phyloP scores from a whole-genome alignment of 2,113 vertebrate species.

The Zosterops lateralis region DNA sequence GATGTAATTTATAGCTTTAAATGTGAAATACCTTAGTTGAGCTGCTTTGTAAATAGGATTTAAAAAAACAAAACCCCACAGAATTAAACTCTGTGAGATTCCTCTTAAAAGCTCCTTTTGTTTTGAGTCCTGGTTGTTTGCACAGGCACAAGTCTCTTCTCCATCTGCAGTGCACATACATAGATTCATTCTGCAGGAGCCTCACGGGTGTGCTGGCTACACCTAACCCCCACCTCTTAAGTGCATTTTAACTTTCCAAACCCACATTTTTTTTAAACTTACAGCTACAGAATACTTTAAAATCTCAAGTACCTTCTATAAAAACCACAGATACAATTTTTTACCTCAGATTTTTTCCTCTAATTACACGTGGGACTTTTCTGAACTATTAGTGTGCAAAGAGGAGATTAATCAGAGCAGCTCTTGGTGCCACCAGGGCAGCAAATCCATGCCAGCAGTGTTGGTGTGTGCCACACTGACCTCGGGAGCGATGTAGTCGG shows the following conservation, averaged over 20 bases:
- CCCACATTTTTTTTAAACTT: not conserved
- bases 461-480: conserved; percentile 42
- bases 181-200: not conserved
- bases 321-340: not conserved
- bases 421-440: not conserved
- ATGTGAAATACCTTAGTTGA: not conserved
- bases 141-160: not conserved
- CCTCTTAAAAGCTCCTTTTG: not conserved
- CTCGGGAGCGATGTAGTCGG: conserved; percentile 93
- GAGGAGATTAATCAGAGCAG: not conserved
- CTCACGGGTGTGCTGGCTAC: not conserved
- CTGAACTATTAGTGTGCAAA: not conserved
- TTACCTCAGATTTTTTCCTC: not conserved
- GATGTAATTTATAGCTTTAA: not conserved
- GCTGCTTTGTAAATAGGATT: not conserved
- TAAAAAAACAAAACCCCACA: no score
- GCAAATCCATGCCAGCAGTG: not conserved
- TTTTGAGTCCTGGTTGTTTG: not conserved
- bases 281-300: not conserved
- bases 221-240: not conserved
- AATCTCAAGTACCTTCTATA: not conserved
- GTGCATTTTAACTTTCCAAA: not conserved
- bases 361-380: not conserved
- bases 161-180: not conserved
- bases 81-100: not conserved